Evolutionary conservation across 2,113 vertebrate genomes (phyloP), one percentile per base, ranked within the genome.

Genomic region (Collichthys lucidus): DNA sequence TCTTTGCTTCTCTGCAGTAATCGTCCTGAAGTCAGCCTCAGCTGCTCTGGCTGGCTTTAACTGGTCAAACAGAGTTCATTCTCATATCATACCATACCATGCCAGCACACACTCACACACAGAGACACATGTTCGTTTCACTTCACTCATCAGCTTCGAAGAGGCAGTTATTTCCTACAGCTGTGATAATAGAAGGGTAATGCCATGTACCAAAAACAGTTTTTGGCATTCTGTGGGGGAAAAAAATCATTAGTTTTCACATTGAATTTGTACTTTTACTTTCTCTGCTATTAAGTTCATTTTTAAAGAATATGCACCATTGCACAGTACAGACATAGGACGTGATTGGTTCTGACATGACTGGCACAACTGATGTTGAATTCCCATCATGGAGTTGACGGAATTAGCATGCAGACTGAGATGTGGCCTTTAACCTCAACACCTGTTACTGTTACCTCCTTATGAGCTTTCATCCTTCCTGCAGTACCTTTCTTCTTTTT

Each of bases 1-100:
- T 67, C 70, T 79, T n/a, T 55, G 79, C 79, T 60, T 80, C 77
- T 64, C 75, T 77, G 85, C 87, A 77, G 86, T 57, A 60, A 44
- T 68, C 8, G 11, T 12, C 52, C 61, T 52, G 61, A 73, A 79
- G 64, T 74, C 61, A 35, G 74, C 40, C 67, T 53, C 44, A 57
- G 72, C 67, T 82, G 57, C 56, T 86, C 56, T 64, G 68, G 40
- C 60, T 64, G 67, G 26, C 66, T 86, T 47, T 15, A 44, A 55
- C 52, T 67, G 76, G 59, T 86, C 75, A 82, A 77, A 74, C 66
- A 35, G 84, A 88, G 78, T 85, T 82, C 35, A 56, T 52, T 73
- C 60, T 77, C 56, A 40, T 55, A 44, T 26, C 55, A 46, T 40
- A 40, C 35, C 35, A 35, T 52, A 70, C 72, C 47, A n/a, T 40